Percentiles rank a stretch among this genome's conserved stretches.
Evolutionary conservation across 1,140 invertebrate genomes (phyloP).

Genomic region (Streblospio benedicti): DNA sequence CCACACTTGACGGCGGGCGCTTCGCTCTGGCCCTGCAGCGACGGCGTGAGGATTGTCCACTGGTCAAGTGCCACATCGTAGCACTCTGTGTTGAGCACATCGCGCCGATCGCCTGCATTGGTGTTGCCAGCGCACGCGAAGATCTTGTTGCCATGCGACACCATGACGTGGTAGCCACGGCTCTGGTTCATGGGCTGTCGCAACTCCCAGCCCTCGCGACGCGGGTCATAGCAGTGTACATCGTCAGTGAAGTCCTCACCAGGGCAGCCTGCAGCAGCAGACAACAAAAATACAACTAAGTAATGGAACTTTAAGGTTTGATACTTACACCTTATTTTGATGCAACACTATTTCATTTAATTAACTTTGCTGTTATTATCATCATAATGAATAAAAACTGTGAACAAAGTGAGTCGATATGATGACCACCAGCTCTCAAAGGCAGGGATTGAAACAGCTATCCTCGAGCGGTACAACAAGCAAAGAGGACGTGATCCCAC

Average conservation of each 20-base stretch:
- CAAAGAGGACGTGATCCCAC: no score
- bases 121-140: conserved; percentile 19
- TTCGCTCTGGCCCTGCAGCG: conserved; percentile 16
- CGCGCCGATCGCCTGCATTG: conserved; percentile 16
- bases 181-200: conserved; percentile 17
- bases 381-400: no score
- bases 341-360: no score
- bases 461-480: no score
- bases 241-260: conserved; percentile 19
- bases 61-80: conserved; percentile 18
- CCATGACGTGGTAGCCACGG: conserved; percentile 20
- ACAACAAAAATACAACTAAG: neutral
- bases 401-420: no score
- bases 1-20: conserved; percentile 18
- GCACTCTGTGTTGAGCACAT: conserved; percentile 16
- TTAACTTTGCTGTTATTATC: no score
- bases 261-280: conserved; percentile 11
- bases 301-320: no score
- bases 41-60: conserved; percentile 16
- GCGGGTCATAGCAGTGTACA: conserved; percentile 12
- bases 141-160: conserved; percentile 11
- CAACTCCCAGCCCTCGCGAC: conserved; percentile 13
- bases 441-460: no score
- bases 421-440: no score
- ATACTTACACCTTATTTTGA: no score